phyloP scores from a whole-genome alignment of 2,113 vertebrate species.

The Paralichthys olivaceus region DNA sequence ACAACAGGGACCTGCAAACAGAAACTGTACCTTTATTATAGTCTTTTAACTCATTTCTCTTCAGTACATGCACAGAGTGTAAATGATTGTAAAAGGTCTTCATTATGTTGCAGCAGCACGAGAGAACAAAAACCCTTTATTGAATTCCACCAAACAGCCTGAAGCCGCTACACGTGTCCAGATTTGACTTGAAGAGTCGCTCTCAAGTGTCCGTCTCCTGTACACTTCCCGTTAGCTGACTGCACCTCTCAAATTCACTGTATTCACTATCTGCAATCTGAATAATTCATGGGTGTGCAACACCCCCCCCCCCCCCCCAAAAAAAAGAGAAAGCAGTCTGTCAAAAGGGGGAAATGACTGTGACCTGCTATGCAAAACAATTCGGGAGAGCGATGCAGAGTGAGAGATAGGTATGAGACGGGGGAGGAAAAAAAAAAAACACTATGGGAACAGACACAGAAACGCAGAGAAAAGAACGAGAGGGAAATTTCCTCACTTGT shows the following conservation, averaged over 20 bases:
- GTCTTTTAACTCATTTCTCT: no score
- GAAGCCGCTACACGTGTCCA: background rate
- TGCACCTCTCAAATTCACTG: constrained; percentile 39
- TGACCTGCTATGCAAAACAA: constrained; percentile 53
- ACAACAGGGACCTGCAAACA: background rate
- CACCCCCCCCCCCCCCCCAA: no score
- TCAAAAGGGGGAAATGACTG: constrained; percentile 53
- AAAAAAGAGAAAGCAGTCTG: constrained; percentile 14
- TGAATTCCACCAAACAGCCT: background rate
- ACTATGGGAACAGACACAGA: constrained; percentile 1
- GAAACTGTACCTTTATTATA: background rate
- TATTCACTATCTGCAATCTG: constrained; percentile 37
- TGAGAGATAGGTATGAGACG: constrained; percentile 5
- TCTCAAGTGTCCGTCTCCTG: constrained; percentile 7
- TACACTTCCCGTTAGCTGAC: constrained; percentile 36
- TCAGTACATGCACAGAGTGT: no score
- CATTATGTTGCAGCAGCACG: background rate
- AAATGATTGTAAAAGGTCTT: background rate
- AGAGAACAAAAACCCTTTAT: background rate
- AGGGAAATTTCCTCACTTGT: background rate
- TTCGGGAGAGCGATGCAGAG: background rate
- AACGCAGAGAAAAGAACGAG: constrained; percentile 15
- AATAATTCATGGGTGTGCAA: constrained; percentile 60
- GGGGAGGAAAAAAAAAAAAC: background rate
- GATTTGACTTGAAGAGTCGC: constrained; percentile 10